Conservation (phyloP, 1,140 invertebrate genomes). For the Theocolax elegans region DNA sequence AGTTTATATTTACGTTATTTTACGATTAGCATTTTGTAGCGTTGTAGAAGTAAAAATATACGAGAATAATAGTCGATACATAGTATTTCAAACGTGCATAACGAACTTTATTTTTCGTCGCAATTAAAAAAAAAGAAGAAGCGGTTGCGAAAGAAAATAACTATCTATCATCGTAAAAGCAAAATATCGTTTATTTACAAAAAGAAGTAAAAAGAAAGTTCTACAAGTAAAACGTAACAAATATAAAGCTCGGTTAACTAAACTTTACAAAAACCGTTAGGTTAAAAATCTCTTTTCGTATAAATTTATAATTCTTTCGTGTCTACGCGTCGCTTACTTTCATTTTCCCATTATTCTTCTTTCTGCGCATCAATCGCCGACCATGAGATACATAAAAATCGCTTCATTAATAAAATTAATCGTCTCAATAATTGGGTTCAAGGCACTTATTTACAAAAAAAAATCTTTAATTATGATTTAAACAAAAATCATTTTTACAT, state of each 20-base stretch:
- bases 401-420: slow-evolving; percentile 3
- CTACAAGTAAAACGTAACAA: neutral
- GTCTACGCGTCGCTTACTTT: neutral
- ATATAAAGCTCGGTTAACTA: neutral
- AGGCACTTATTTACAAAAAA: neutral
- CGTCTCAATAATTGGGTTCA: neutral
- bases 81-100: too few species aligned
- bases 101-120: too few species aligned
- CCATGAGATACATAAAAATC: slow-evolving; percentile 10
- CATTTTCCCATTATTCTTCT: slow-evolving; percentile 18
- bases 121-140: too few species aligned
- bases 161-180: slow-evolving; percentile 10
- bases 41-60: too few species aligned
- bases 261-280: neutral
- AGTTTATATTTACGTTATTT: too few species aligned
- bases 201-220: neutral
- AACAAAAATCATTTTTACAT: too few species aligned
- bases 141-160: too few species aligned
- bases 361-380: neutral
- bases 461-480: too few species aligned
- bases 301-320: slow-evolving; percentile 22
- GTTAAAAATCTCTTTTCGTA: neutral
- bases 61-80: too few species aligned
- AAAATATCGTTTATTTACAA: neutral
- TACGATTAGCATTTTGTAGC: too few species aligned